Conservation (phyloP, 2,888 invertebrate species). For the Yponomeuta plumbellus region DNA sequence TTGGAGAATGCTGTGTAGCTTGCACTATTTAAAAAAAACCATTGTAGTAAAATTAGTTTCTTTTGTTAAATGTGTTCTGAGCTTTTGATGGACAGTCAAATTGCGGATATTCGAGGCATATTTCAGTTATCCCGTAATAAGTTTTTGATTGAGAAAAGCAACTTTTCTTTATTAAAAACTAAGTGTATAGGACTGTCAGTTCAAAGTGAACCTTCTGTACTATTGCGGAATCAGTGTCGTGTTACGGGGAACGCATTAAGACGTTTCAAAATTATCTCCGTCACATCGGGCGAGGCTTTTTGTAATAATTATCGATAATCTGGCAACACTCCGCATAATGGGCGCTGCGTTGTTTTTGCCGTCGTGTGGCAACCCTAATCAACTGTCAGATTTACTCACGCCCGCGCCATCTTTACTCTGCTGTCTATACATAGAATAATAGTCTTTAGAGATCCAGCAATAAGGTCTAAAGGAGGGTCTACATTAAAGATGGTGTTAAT, state of each 20-base stretch:
- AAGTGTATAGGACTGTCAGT: neutral
- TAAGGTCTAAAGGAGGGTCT: neutral
- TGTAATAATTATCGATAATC: slow-evolving; percentile 74
- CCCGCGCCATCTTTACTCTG: neutral
- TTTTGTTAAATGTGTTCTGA: too few species aligned
- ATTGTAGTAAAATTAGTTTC: too few species aligned
- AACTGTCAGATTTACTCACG: slow-evolving; percentile 68
- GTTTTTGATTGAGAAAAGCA: too few species aligned
- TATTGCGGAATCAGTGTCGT: neutral
- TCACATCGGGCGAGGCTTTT: slow-evolving; percentile 58
- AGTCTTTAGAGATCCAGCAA: neutral
- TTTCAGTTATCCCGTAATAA: too few species aligned
- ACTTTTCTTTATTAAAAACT: too few species aligned
- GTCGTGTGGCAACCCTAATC: slow-evolving; percentile 69
- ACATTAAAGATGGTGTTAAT: slow-evolving; percentile 16
- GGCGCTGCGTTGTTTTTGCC: slow-evolving; percentile 60
- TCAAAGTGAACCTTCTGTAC: neutral
- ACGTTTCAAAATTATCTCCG: slow-evolving; percentile 67
- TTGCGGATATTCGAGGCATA: too few species aligned
- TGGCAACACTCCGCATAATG: slow-evolving; percentile 72
- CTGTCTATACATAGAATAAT: neutral
- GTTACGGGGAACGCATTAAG: slow-evolving; percentile 57
- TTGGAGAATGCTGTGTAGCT: too few species aligned
- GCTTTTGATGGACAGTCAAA: too few species aligned
- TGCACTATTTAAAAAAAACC: too few species aligned